Conservation (phyloP, 2,113 vertebrate genomes). For the Podiceps cristatus region DNA sequence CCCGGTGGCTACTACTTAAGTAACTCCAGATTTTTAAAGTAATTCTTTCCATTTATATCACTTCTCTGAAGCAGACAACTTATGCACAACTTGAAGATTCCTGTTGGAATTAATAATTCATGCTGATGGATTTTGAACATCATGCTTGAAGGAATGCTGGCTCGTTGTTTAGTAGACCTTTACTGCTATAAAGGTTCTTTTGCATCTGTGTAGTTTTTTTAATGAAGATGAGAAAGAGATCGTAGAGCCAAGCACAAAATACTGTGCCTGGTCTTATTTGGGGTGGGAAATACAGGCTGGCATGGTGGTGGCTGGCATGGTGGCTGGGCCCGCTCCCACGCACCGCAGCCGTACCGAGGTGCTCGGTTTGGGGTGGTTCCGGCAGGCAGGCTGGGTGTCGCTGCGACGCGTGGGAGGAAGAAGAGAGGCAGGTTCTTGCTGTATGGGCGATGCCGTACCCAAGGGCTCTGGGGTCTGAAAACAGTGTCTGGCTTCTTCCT, state of each 20-base stretch:
- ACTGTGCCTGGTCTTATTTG: background rate
- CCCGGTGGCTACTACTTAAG: background rate
- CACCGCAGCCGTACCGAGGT: accelerated
- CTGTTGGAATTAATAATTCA: background rate
- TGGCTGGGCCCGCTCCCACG: accelerated
- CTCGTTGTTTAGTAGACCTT: background rate
- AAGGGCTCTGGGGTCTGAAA: background rate
- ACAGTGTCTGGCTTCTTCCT: background rate
- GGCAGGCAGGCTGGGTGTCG: background rate
- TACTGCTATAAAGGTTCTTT: background rate
- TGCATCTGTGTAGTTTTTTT: background rate
- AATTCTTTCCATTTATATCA: background rate
- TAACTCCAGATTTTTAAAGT: background rate
- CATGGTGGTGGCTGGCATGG: accelerated
- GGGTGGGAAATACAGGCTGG: background rate
- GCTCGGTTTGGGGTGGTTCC: accelerated
- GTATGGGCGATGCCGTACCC: accelerated
- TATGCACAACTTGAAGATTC: background rate
- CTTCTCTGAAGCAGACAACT: background rate
- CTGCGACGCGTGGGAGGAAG: accelerated
- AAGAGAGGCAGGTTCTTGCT: background rate
- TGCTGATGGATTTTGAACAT: background rate
- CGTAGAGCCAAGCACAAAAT: background rate
- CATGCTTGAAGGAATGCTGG: background rate
- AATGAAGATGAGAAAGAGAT: background rate